Evolutionary conservation across 1,140 invertebrate genomes (phyloP).

Genomic region (Rhagoletis zephyria): DNA sequence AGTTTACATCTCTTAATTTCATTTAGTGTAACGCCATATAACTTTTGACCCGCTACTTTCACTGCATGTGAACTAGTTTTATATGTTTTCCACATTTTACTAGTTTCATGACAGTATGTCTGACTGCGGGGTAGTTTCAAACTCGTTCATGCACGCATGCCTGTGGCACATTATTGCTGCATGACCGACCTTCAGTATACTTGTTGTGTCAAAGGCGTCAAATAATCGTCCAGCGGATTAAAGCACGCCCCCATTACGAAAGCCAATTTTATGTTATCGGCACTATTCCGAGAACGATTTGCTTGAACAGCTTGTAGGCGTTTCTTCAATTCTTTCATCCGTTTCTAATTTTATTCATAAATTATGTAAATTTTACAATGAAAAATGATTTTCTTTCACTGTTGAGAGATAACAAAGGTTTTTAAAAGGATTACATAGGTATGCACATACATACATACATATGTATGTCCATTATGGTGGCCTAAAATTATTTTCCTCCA

Average conservation of each 20-base stretch:
- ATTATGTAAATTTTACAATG: constrained; percentile 32
- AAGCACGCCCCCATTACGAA: neutral
- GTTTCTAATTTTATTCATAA: constrained; percentile 23
- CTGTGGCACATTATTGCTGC: constrained; percentile 3
- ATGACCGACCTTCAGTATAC: neutral
- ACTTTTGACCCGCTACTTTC: too few species aligned
- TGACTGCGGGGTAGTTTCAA: too few species aligned
- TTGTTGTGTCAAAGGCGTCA: constrained; percentile 3
- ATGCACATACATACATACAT: neutral
- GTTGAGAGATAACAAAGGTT: too few species aligned
- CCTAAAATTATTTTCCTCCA: too few species aligned
- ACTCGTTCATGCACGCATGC: too few species aligned
- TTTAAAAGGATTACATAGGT: too few species aligned
- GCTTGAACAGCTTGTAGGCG: constrained; percentile 28
- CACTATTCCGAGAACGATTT: neutral
- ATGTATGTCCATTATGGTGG: neutral
- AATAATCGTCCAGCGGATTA: constrained; percentile 31
- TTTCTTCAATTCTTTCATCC: neutral
- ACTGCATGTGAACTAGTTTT: too few species aligned
- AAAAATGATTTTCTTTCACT: too few species aligned
- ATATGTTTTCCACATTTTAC: too few species aligned
- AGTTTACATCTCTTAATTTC: too few species aligned
- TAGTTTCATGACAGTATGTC: too few species aligned
- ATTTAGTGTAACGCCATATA: too few species aligned
- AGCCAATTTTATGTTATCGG: neutral